Conservation (phyloP, 1,140 invertebrate genomes). For the Caerostris extrusa region DNA sequence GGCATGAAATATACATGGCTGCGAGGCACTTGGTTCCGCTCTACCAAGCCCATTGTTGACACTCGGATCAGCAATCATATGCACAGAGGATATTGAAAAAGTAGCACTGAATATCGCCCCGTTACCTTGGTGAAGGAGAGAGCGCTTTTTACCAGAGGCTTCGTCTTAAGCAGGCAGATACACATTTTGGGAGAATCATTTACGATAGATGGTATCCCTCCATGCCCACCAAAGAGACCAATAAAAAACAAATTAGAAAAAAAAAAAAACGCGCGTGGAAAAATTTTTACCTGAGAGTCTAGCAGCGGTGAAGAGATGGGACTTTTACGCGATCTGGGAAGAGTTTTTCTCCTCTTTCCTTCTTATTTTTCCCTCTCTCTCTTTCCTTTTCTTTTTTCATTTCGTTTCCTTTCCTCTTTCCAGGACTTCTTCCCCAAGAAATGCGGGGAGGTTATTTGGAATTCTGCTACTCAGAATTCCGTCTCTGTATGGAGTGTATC, state of each 20-base stretch:
- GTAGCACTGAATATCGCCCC: constrained; percentile 72
- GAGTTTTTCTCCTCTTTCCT: constrained; percentile 30
- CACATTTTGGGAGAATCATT: constrained; percentile 67
- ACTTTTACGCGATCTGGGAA: constrained; percentile 24
- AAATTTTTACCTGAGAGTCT: constrained; percentile 54
- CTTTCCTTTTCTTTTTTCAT: not conserved
- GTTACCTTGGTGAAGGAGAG: constrained; percentile 56
- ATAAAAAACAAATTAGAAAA: constrained; percentile 76
- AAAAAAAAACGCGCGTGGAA: constrained; percentile 46
- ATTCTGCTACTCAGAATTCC: constrained; percentile 61
- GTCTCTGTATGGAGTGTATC: constrained; percentile 44
- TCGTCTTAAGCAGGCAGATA: constrained; percentile 47
- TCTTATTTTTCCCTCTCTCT: not conserved
- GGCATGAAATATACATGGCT: constrained; percentile 77
- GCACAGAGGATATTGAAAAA: constrained; percentile 77
- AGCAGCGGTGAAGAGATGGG: not conserved
- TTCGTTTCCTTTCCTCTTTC: not conserved
- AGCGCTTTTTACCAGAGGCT: not conserved
- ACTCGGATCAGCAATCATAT: constrained; percentile 76
- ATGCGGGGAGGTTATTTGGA: constrained; percentile 50
- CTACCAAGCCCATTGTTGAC: constrained; percentile 70
- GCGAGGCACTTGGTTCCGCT: constrained; percentile 54
- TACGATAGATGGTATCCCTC: constrained; percentile 1
- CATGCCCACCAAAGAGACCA: not conserved
- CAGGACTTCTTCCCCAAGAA: not conserved